These are phyloP conservation scores for Seriola rivoliana DNA, from an alignment of 2,113 vertebrate genomes.

Conservation along the genomic window DNA sequence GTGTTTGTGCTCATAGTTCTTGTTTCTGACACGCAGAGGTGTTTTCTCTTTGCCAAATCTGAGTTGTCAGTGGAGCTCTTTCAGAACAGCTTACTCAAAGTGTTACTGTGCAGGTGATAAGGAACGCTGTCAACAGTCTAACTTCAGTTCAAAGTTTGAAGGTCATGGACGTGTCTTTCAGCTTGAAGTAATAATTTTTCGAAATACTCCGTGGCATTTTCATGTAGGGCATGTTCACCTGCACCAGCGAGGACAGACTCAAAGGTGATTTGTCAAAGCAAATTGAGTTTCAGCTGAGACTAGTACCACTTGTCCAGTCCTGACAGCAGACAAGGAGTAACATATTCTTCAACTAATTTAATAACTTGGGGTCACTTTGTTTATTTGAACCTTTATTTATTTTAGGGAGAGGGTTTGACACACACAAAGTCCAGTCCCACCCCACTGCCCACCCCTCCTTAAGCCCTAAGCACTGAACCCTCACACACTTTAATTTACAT, in stretches of 20 bases:
- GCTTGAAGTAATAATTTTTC: neutral
- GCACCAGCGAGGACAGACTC: slow-evolving; percentile 32
- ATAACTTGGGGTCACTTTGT: slow-evolving; percentile 20
- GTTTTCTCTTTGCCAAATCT: slow-evolving; percentile 29
- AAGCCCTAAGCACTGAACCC: slow-evolving; percentile 20
- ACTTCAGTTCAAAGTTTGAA: slow-evolving; percentile 44
- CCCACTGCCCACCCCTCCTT: neutral
- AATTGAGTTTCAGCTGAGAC: slow-evolving; percentile 41
- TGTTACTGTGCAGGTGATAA: slow-evolving; percentile 27
- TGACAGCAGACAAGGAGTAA: neutral
- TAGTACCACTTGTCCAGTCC: slow-evolving; percentile 5
- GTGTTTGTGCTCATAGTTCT: slow-evolving; percentile 30
- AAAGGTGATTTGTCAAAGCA: slow-evolving; percentile 60
- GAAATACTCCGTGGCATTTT: slow-evolving; percentile 32
- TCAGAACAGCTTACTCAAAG: slow-evolving; percentile 20
- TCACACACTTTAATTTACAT: slow-evolving; percentile 49
- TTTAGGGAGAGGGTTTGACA: slow-evolving; percentile 14
- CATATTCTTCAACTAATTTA: slow-evolving; percentile 8
- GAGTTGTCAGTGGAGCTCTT: slow-evolving; percentile 14
- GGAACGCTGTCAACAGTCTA: neutral
- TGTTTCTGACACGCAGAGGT: slow-evolving; percentile 36
- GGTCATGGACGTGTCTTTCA: slow-evolving; percentile 23
- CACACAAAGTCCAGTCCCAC: neutral
- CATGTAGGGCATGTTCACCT: slow-evolving; percentile 41
- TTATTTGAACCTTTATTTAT: slow-evolving; percentile 34